Base-by-base conservation (phyloP, 1,140 invertebrate genomes). In the Drosophila sulfurigaster region DNA sequence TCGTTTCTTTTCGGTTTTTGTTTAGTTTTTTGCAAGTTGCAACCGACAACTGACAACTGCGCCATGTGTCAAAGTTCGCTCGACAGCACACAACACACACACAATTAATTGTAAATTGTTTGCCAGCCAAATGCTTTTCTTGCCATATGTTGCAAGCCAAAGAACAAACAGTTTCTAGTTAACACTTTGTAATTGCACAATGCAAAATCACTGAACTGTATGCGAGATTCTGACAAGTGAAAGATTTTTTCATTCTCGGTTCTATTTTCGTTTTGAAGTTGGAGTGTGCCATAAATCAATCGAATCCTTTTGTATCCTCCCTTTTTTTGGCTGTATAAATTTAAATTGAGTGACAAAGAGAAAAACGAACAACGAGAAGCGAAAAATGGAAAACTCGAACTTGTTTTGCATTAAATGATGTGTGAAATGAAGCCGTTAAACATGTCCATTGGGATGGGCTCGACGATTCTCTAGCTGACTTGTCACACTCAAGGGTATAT, bases 361-460 rank as follows among this genome's bases (percentile, higher is more conserved):
- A 32, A 75, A 66, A 45, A 43, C 20, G 45, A 82, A 87, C 79
- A 49, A 5, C 10, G 10, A 32, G 25, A 59, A 66, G 2, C 4
- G 35, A 16, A 49, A 25, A 51, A 52, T 10, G 13, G 20, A 35
- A 41, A 59, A 62, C 25, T 15, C 13, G 11, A 89, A 89, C 86
- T 89, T 91, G 82, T 88, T 88, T 88, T 72, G 70, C 70, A 91
- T 85, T 88, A 91, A 91, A 91, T 91, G 88, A 91, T 77, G 82
- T 88, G 88, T 85, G 81, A 91, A 91, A 91, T 91, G 90, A 86
- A 91, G 82, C 81, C 81, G 71, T 89, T 89, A 90, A 91, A 86
- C 82, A 75, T 82, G 75, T 91, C 88, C 83, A 30, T 62, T 46
- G 82, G 79, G 88, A 81, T 32, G 49, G 57, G 66, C 70, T 51